phyloP scores from a whole-genome alignment of 2,888 invertebrate genomes.

The Mythimna albipuncta region DNA sequence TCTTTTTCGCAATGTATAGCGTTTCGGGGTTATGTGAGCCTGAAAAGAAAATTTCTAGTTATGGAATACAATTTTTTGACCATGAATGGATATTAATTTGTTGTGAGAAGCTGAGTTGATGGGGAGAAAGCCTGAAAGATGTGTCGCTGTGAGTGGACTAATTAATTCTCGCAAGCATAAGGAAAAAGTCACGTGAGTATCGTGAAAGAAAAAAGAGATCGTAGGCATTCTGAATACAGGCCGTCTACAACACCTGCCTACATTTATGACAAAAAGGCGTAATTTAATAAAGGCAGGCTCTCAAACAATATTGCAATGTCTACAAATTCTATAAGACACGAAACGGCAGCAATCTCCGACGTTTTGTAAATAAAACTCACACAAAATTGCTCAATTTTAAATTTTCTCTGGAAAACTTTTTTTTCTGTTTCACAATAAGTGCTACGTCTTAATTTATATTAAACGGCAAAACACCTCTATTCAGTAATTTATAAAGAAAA shows the following conservation, averaged over 20 bases:
- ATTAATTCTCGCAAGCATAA: not conserved
- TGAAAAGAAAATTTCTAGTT: conserved; percentile 40
- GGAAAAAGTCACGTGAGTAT: conserved; percentile 3
- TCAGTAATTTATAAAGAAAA: conserved; percentile 31
- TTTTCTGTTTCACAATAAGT: conserved; percentile 41
- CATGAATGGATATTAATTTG: conserved; percentile 32
- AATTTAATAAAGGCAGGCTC: conserved; percentile 28
- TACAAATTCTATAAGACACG: conserved; percentile 35
- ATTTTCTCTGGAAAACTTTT: conserved; percentile 39
- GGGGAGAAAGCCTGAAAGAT: conserved; percentile 6
- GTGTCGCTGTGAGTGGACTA: not conserved
- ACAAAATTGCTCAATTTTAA: conserved; percentile 44
- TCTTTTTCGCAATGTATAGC: conserved; percentile 50
- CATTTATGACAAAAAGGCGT: conserved; percentile 29
- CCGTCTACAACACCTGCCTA: conserved; percentile 24
- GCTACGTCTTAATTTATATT: conserved; percentile 51
- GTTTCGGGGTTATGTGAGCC: conserved; percentile 20
- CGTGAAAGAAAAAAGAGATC: not conserved
- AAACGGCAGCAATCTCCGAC: conserved; percentile 25
- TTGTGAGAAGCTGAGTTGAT: conserved; percentile 6
- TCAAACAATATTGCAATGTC: conserved; percentile 23
- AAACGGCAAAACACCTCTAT: conserved; percentile 35
- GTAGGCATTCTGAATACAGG: conserved; percentile 13
- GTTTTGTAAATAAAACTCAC: conserved; percentile 45
- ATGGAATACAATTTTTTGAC: conserved; percentile 28